A percentile compares a stretch with the other conserved stretches of the same genome.
Evolutionary conservation across 1,140 invertebrate species (phyloP).

Genomic region (Monomorium pharaonis): DNA sequence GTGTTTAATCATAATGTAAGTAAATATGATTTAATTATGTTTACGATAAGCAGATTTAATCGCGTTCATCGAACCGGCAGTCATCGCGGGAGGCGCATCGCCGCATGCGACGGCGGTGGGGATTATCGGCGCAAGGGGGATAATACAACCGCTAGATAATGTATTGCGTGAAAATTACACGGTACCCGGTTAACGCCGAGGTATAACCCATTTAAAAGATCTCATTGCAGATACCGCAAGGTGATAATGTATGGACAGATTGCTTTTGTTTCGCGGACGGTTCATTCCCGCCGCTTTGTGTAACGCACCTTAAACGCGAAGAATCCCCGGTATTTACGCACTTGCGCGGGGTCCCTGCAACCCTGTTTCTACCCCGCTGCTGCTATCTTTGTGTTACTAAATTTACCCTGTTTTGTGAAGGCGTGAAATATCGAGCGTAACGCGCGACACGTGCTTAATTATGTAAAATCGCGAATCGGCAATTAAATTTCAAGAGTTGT

Average conservation of each 20-base stretch:
- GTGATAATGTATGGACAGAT: slow-evolving; percentile 60
- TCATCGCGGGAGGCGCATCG: slow-evolving; percentile 13
- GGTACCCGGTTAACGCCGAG: slow-evolving; percentile 22
- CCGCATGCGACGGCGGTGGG: slow-evolving; percentile 23
- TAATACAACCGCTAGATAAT: slow-evolving; percentile 46
- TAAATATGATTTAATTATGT: slow-evolving; percentile 42
- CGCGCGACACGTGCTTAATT: not conserved
- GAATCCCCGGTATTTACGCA: slow-evolving; percentile 40
- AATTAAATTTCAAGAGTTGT: not conserved
- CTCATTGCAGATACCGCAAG: slow-evolving; percentile 52
- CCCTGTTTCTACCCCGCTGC: not conserved
- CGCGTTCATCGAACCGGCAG: slow-evolving; percentile 39
- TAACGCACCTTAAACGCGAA: not conserved
- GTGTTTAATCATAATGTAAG: slow-evolving; percentile 26
- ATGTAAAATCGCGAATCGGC: not conserved
- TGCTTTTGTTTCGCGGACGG: slow-evolving; percentile 46
- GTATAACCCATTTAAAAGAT: slow-evolving; percentile 57
- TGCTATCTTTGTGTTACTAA: slow-evolving; percentile 28
- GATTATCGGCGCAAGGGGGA: slow-evolving; percentile 17
- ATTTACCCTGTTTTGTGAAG: not conserved
- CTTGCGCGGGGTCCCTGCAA: not conserved
- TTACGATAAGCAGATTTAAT: slow-evolving; percentile 48
- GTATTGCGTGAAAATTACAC: slow-evolving; percentile 53
- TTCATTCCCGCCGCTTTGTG: slow-evolving; percentile 19
- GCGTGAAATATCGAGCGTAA: not conserved